Percentiles rank a stretch among this genome's conserved stretches.
Conservation (phyloP, 2,888 invertebrate genomes). For the Drosophila meridiana region DNA sequence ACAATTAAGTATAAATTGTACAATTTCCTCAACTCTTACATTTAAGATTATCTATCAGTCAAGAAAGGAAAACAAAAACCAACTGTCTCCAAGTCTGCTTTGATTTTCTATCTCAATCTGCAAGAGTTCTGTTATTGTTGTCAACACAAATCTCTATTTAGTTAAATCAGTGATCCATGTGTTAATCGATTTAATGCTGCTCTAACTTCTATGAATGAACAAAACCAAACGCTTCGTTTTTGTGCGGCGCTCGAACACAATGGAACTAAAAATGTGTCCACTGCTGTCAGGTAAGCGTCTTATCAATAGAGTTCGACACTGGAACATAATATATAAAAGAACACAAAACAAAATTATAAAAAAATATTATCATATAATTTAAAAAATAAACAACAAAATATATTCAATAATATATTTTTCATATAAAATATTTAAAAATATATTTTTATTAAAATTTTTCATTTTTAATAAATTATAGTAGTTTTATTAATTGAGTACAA, state of each 20-base stretch:
- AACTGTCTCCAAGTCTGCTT: not conserved
- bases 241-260: conserved; percentile 20
- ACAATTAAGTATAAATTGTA: too few species aligned
- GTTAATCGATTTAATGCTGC: conserved; percentile 21
- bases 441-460: too few species aligned
- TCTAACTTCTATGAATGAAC: conserved; percentile 1
- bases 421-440: too few species aligned
- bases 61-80: not conserved
- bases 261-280: conserved; percentile 46
- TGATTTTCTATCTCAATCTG: conserved; percentile 13
- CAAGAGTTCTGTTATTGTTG: conserved; percentile 2
- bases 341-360: not conserved
- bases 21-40: not conserved
- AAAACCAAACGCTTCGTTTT: conserved; percentile 16
- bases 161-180: conserved; percentile 10
- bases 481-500: not conserved
- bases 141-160: not conserved
- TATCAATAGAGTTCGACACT: conserved; percentile 16
- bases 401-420: not conserved
- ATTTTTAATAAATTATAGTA: too few species aligned
- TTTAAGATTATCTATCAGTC: not conserved
- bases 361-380: not conserved
- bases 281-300: conserved; percentile 40
- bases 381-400: not conserved
- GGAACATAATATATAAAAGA: not conserved